phyloP scores from a whole-genome alignment of 2,797 vertebrate species.

The Pyrocephalus nanus region DNA sequence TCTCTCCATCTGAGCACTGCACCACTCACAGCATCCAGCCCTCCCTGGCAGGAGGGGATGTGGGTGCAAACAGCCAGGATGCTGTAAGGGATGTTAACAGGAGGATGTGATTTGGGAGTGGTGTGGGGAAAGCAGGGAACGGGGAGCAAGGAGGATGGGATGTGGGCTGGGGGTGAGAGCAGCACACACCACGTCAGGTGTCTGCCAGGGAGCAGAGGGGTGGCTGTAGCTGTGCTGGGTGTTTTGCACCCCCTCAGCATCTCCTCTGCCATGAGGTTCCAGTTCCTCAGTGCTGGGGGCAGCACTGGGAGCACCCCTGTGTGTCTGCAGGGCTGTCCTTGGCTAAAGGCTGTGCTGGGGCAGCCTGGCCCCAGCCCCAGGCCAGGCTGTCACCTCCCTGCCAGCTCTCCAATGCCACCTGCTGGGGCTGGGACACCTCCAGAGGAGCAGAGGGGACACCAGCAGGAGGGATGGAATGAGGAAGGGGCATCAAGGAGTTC shows the following conservation, averaged over 20 bases:
- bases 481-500: background rate
- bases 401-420: slow-evolving; percentile 6
- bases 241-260: background rate
- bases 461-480: background rate
- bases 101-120: background rate
- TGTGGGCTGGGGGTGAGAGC: background rate
- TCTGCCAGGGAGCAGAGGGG: background rate
- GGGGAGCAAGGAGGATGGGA: background rate
- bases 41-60: background rate
- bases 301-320: fast-evolving
- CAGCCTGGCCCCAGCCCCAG: background rate
- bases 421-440: background rate
- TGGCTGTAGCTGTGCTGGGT: background rate
- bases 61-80: fast-evolving
- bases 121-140: background rate
- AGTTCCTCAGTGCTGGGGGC: background rate
- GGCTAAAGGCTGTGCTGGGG: background rate
- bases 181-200: fast-evolving
- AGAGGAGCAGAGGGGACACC: background rate
- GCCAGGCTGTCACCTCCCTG: background rate
- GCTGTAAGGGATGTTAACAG: background rate
- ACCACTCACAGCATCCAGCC: background rate
- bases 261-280: fast-evolving
- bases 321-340: background rate
- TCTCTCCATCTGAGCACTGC: background rate